Evolutionary conservation across 2,797 vertebrate genomes (phyloP).

Genomic region (Phyllotis vaccarum): DNA sequence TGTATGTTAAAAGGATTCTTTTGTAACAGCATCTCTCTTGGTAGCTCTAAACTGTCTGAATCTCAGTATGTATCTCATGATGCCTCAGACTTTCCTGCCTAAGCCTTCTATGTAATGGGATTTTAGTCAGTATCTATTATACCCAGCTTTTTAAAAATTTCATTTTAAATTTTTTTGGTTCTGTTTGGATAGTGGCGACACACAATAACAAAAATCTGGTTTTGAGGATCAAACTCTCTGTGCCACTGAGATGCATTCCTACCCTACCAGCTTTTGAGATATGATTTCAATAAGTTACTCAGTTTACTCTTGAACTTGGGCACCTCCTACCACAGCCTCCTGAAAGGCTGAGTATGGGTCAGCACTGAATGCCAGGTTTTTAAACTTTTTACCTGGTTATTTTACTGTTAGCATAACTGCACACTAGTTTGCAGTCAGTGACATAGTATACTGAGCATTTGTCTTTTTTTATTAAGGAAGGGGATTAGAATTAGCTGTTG

Average conservation of each 20-base stretch:
- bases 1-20: slow-evolving; percentile 33
- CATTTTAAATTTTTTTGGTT: neutral
- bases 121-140: neutral
- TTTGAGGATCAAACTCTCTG: neutral
- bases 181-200: neutral
- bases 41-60: neutral
- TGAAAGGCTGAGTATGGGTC: neutral
- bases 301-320: neutral
- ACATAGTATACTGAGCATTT: slow-evolving; percentile 35
- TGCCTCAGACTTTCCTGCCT: neutral
- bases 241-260: neutral
- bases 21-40: neutral
- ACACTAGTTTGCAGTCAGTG: neutral
- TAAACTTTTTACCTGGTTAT: slow-evolving; percentile 18
- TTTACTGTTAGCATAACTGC: slow-evolving; percentile 35
- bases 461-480: slow-evolving; percentile 25
- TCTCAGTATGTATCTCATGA: neutral
- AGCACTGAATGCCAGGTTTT: neutral
- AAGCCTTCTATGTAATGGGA: neutral
- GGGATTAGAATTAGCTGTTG: slow-evolving; percentile 1
- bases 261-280: neutral
- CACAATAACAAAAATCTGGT: neutral
- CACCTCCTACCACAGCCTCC: neutral
- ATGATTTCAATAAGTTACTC: neutral
- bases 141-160: neutral